A percentile compares a stretch with the other conserved stretches of the same genome.
These are phyloP conservation scores for Toxostoma redivivum DNA, from an alignment of 2,113 vertebrate genomes.

Conservation along the genomic window DNA sequence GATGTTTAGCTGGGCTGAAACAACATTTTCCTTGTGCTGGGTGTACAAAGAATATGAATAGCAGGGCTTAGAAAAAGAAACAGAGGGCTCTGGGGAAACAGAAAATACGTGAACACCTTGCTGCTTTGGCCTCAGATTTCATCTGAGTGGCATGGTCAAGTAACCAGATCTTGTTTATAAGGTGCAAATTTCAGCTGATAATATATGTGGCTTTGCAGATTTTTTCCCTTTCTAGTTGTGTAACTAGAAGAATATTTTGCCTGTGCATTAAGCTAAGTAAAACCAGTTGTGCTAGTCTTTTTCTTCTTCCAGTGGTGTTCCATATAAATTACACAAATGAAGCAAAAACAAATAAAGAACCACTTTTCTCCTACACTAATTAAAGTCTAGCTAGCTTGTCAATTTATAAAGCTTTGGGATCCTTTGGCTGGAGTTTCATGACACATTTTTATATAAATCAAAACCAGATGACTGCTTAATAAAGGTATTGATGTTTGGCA, in stretches of 20 bases:
- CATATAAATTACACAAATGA: constrained; percentile 21
- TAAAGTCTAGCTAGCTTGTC: constrained; percentile 57
- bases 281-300: constrained; percentile 40
- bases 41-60: not conserved
- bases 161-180: constrained; percentile 57
- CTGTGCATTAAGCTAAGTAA: constrained; percentile 31
- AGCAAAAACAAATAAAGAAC: constrained; percentile 59
- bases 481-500: constrained; percentile 56
- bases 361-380: constrained; percentile 60
- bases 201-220: constrained; percentile 44
- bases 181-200: constrained; percentile 40
- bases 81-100: not conserved
- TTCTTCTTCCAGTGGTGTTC: constrained; percentile 16
- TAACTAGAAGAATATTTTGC: constrained; percentile 32
- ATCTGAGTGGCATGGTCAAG: constrained; percentile 8
- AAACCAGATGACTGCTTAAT: constrained; percentile 61
- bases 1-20: not conserved
- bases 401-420: constrained; percentile 58
- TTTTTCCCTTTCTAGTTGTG: constrained; percentile 14
- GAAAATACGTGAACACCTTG: constrained; percentile 19
- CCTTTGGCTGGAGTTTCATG: constrained; percentile 29
- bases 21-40: constrained; percentile 1
- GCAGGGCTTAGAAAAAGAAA: constrained; percentile 9
- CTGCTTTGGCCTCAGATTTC: constrained; percentile 3
- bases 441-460: constrained; percentile 54